Conservation (phyloP, 1,140 invertebrate species). For the Branchinecta lindahli region DNA sequence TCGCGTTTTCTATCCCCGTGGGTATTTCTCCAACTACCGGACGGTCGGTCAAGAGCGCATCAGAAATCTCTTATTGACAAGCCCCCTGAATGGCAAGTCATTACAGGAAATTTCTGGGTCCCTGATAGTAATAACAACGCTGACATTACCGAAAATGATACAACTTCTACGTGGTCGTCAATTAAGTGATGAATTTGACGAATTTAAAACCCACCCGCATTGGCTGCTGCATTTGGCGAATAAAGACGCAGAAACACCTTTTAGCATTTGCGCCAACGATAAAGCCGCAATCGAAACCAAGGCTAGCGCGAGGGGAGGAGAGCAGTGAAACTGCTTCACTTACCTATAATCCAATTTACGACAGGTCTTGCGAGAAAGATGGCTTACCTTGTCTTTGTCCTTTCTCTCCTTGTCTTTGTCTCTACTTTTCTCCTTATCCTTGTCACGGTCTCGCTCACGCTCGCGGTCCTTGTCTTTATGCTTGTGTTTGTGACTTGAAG, state of each 20-base stretch:
- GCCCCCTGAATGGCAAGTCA: too few relatives aligned
- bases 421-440: background rate
- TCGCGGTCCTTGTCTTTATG: conserved; percentile 3
- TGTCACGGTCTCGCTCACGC: background rate
- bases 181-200: background rate
- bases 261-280: background rate
- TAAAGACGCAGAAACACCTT: background rate
- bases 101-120: too few relatives aligned
- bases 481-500: background rate
- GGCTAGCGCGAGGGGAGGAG: background rate
- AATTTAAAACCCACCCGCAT: background rate
- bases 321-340: background rate
- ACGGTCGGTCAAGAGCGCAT: too few relatives aligned
- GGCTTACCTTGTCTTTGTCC: background rate
- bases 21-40: too few relatives aligned
- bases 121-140: too few relatives aligned
- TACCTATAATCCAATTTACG: too few relatives aligned
- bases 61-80: too few relatives aligned
- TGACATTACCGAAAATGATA: too few relatives aligned
- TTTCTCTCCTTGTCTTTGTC: conserved; percentile 1
- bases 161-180: too few relatives aligned
- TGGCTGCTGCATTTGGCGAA: background rate
- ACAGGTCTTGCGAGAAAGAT: background rate
- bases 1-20: too few relatives aligned
- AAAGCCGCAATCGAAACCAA: background rate